Percentiles rank a stretch among this genome's conserved stretches.
phyloP scores from a whole-genome alignment of 2,797 vertebrate species.

The Aythya fuligula region DNA sequence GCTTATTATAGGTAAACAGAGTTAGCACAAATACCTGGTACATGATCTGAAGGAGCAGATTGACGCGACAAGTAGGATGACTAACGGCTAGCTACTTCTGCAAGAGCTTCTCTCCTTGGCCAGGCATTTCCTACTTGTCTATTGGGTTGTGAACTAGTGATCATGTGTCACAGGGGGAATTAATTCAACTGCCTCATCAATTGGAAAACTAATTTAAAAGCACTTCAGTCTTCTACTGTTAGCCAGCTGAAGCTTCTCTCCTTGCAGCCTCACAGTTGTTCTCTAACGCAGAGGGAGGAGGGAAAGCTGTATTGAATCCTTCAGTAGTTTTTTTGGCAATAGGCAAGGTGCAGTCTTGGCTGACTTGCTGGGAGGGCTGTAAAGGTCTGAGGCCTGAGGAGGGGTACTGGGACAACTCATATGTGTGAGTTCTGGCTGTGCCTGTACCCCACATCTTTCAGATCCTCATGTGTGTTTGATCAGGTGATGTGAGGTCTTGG shows the following conservation, averaged over 20 bases:
- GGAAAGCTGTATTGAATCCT: not conserved
- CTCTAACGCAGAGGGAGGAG: not conserved
- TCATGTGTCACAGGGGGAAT: not conserved
- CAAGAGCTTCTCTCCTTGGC: not conserved
- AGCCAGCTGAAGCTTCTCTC: not conserved
- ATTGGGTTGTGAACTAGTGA: not conserved
- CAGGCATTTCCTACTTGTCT: not conserved
- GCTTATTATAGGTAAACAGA: not conserved
- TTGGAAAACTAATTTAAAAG: constrained; percentile 10
- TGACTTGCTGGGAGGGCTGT: not conserved
- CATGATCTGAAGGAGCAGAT: constrained; percentile 2
- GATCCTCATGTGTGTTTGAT: not conserved
- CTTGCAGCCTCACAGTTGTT: not conserved
- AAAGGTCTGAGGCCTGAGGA: not conserved
- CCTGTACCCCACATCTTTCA: not conserved
- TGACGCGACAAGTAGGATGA: not conserved
- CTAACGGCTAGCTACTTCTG: not conserved
- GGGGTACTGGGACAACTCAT: not conserved
- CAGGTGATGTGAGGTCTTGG: not conserved
- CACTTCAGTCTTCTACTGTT: not conserved
- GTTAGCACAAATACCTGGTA: not conserved
- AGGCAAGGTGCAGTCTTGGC: not conserved
- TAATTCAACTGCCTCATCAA: not conserved
- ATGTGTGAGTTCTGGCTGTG: not conserved
- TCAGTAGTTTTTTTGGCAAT: not conserved